Percentiles rank a stretch among this genome's conserved stretches.
phyloP scores from a whole-genome alignment of 2,888 invertebrate genomes.

The Napeogenes inachia region DNA sequence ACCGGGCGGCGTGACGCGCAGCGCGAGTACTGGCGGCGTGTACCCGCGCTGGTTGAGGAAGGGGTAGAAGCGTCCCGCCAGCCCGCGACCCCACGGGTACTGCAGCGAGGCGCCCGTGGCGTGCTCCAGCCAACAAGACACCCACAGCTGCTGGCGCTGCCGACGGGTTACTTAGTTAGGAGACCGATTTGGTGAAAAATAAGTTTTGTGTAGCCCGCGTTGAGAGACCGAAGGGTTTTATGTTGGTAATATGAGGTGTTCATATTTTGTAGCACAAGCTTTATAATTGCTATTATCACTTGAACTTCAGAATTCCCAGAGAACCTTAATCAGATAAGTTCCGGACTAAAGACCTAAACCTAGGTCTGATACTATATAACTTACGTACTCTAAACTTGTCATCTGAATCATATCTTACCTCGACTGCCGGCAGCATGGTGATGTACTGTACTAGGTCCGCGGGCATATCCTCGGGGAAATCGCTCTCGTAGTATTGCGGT shows the following conservation, averaged over 20 bases:
- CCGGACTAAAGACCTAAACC: too few species aligned
- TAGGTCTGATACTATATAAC: too few species aligned
- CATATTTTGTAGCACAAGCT: too few species aligned
- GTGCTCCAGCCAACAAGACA: conserved; percentile 87
- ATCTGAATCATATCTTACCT: conserved; percentile 37
- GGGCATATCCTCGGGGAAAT: conserved; percentile 46
- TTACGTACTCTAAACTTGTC: background rate
- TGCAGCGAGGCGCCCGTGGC: conserved; percentile 55
- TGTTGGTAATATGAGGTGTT: too few species aligned
- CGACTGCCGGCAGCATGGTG: conserved; percentile 28
- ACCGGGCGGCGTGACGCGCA: conserved; percentile 64
- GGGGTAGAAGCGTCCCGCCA: conserved; percentile 79
- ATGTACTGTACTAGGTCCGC: conserved; percentile 31
- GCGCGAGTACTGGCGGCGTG: conserved; percentile 77
- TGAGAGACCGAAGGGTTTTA: too few species aligned
- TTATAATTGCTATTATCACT: too few species aligned
- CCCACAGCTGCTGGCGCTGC: conserved; percentile 83
- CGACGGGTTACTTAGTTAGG: too few species aligned
- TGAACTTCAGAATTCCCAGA: too few species aligned
- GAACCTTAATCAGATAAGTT: too few species aligned
- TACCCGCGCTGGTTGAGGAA: conserved; percentile 70
- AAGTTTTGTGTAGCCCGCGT: background rate
- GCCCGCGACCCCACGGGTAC: conserved; percentile 75
- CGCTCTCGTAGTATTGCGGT: conserved; percentile 86
- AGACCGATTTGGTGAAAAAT: conserved; percentile 13